A percentile compares a stretch with the other conserved stretches of the same genome.
Conservation (phyloP, 2,888 invertebrate genomes). For the Drosophila tripunctata region DNA sequence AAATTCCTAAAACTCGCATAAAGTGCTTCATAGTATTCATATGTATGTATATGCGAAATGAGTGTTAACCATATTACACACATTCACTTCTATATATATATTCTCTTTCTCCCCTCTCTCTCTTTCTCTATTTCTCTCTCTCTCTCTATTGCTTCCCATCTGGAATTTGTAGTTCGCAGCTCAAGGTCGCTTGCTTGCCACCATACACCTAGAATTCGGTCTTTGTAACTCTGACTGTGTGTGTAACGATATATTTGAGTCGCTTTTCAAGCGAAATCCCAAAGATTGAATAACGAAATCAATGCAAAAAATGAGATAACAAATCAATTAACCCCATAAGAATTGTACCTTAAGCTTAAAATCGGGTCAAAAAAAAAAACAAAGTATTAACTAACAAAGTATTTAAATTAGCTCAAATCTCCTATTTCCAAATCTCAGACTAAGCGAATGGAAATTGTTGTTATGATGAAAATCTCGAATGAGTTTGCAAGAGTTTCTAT, state of each 20-base stretch:
- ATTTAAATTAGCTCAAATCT: constrained; percentile 29
- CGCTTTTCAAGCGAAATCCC: constrained; percentile 81
- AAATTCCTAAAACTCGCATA: constrained; percentile 23
- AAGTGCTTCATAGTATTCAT: constrained; percentile 43
- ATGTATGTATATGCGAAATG: constrained; percentile 22
- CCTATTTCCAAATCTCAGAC: constrained; percentile 9
- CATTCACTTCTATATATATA: constrained; percentile 70
- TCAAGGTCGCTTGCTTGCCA: constrained; percentile 83
- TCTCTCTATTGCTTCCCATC: constrained; percentile 38
- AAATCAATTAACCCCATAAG: constrained; percentile 32
- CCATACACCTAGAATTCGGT: constrained; percentile 84
- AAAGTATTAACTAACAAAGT: constrained; percentile 4
- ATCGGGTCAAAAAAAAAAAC: constrained; percentile 35
- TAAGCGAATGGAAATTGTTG: constrained; percentile 15
- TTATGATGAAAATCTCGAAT: constrained; percentile 52
- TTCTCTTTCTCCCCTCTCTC: constrained; percentile 59
- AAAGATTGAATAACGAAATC: constrained; percentile 21
- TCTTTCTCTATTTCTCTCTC: constrained; percentile 42
- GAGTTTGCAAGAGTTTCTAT: constrained; percentile 80
- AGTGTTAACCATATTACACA: constrained; percentile 61
- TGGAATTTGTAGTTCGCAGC: constrained; percentile 79
- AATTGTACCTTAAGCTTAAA: constrained; percentile 69
- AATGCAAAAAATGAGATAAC: constrained; percentile 18
- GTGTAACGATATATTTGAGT: constrained; percentile 83
- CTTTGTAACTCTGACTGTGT: constrained; percentile 83